A percentile compares a stretch with the other conserved stretches of the same genome.
Conservation (phyloP, 2,797 vertebrate genomes). For the Galagoides demidoff region DNA sequence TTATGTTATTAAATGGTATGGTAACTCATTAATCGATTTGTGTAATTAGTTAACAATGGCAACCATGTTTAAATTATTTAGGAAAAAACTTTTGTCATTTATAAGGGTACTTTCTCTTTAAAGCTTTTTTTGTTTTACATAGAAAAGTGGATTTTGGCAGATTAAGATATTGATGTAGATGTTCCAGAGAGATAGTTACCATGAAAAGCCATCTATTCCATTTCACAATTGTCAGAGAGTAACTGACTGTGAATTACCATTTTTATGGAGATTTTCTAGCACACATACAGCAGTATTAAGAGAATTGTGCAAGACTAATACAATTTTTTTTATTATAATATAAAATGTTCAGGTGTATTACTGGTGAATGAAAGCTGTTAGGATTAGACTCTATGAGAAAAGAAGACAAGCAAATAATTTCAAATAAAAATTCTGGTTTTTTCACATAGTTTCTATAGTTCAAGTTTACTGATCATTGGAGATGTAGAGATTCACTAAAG, state of each 20-base stretch:
- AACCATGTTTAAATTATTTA: not conserved
- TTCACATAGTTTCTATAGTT: slow-evolving; percentile 4
- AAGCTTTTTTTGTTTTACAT: not conserved
- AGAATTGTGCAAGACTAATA: not conserved
- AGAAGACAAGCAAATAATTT: slow-evolving; percentile 29
- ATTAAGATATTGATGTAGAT: not conserved
- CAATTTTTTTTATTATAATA: not conserved
- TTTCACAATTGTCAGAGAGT: not conserved
- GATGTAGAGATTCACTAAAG: not conserved
- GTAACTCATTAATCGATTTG: not conserved
- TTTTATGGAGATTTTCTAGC: not conserved
- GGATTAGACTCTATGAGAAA: not conserved
- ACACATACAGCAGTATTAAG: not conserved
- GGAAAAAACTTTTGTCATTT: not conserved
- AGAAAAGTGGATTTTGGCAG: slow-evolving; percentile 19
- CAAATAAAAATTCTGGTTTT: slow-evolving; percentile 42
- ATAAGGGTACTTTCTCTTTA: not conserved
- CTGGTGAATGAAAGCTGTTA: not conserved
- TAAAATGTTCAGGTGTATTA: not conserved
- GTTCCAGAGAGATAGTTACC: not conserved
- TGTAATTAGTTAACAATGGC: slow-evolving; percentile 45
- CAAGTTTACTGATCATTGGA: not conserved
- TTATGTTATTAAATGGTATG: not conserved
- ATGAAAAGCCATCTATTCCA: slow-evolving; percentile 4
- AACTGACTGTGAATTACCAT: not conserved